Base-by-base conservation (phyloP, 2,113 vertebrate genomes). In the Bagarius yarrelli region DNA sequence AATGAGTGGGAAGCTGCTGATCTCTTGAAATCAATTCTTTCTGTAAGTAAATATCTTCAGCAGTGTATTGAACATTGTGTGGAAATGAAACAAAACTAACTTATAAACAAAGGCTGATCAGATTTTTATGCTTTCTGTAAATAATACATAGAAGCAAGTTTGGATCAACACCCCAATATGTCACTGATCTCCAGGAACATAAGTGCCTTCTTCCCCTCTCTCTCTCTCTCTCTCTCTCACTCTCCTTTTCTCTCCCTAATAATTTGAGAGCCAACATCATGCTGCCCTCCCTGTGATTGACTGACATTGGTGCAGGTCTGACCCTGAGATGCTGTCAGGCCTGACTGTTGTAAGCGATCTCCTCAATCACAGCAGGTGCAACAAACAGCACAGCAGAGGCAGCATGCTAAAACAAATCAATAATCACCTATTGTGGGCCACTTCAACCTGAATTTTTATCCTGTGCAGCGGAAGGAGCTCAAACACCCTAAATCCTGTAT, bases 341-440 rank as follows among this genome's bases (percentile, higher is more conserved):
- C 44, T 55, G 82, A 59, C 66, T 76, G 36, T 70, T 74, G 81
- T 76, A 75, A 83, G 73, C n/a, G 78, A 79, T 85, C 83, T 86
- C 79, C 83, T 72, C 72, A 69, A 61, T 59, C 82, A 82, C 76
- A 64, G 76, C 76, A 86, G 86, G 88, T 67, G 85, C 88, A 89
- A 83, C 87, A 86, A 86, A 87, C 60, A 85, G 86, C 80, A 74
- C 86, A 83, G 81, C 83, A 53, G 72, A 83, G 77, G 83, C 34
- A 73, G 89, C 83, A 76, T 85, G 80, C 78, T 87, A 83, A 89
- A 88, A 80, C 70, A 79, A 86, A 93, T 93, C 90, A 85, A 92
- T 92, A 91, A 84, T 81, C 87, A 87, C 76, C 87, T 91, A 90
- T 90, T 89, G 88, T 82, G 79, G 85, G 85, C 83, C 83, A 80